phyloP scores from a whole-genome alignment of 2,888 invertebrate species.

The Drosophila recens region DNA sequence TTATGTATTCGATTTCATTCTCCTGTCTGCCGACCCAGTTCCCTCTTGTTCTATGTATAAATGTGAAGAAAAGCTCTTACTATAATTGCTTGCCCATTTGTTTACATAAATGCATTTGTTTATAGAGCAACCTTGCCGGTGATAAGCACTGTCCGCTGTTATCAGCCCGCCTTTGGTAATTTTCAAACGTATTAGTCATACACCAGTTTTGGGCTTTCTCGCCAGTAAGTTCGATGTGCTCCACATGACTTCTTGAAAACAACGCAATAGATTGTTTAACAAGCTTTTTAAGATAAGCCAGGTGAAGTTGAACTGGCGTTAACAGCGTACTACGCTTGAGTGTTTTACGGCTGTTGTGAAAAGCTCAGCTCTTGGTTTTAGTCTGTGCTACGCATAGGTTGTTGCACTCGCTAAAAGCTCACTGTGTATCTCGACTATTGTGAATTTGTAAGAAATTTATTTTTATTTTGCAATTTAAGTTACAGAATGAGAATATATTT shows the following conservation, averaged over 20 bases:
- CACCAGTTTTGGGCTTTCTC: conserved; percentile 23
- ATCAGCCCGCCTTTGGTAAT: conserved; percentile 29
- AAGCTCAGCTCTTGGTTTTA: conserved; percentile 1
- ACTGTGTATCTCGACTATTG: conserved; percentile 13
- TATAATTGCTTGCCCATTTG: conserved; percentile 25
- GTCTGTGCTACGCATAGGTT: conserved; percentile 4
- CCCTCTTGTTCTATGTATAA: conserved; percentile 9
- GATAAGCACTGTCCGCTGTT: conserved; percentile 44
- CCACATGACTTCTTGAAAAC: conserved; percentile 16
- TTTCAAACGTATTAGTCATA: conserved; percentile 35
- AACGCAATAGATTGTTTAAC: conserved; percentile 31
- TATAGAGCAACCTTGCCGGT: conserved; percentile 40
- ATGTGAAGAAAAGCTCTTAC: conserved; percentile 38
- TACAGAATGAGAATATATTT: background rate
- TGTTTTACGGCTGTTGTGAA: background rate
- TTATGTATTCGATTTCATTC: conserved; percentile 6
- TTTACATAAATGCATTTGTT: conserved; percentile 39
- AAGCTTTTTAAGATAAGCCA: conserved; percentile 30
- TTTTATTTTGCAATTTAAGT: background rate
- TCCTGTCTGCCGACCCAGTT: conserved; percentile 47
- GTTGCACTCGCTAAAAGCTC: background rate
- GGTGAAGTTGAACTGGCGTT: conserved; percentile 3
- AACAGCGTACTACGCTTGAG: conserved; percentile 14
- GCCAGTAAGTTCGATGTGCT: conserved; percentile 32
- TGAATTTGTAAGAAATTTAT: no score